Evolutionary conservation across 2,113 vertebrate species (phyloP), one percentile per base, ranked within the genome.

Genomic region (Bubo scandiacus): DNA sequence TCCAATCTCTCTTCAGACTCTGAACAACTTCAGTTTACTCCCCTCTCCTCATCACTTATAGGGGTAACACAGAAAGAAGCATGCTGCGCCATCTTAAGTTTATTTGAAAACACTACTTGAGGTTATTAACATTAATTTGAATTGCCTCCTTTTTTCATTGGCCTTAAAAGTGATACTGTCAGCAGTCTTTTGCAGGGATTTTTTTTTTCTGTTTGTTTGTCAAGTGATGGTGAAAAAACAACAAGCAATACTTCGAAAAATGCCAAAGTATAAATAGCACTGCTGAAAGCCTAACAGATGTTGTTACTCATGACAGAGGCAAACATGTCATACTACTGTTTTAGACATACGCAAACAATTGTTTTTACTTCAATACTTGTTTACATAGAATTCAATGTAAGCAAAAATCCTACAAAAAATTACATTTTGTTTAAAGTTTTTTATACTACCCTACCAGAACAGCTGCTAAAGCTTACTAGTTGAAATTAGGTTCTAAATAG

Each of bases 251-350:
- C 54, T 88, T 85, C 55, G 30, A 96, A 96, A 96, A 94, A 94
- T 95, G 74, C 67, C 71, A 84, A 68, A 57, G 45, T 96, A 96
- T 95, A 97, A 98, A 97, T 88, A 97, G 93, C 88, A 91, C 80
- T 95, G 75, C 62, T 96, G 87, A 96, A 95, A 94, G 93, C 22
- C 5, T 67, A 93, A 81, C 83, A 93, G 84, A 94, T 91, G 86
- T 92, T 93, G 38, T 34, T 67, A 82, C 70, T 65, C 43, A 9
- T 77, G 72, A 97, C 38, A 83, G 52, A 86, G 71, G 70, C 73
- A 94, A 94, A 84, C 61, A 57, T 34, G 58, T 83, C 80, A 95
- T 47, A 86, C 59, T 93, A 83, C 72, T 84, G 63, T 67, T 91
- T 68, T 81, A 92, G 74, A 82, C 68, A 86, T 32, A 91, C 86